Percentiles rank a stretch among this genome's conserved stretches.
These are phyloP conservation scores for Poeciliopsis turneri DNA, from an alignment of 2,797 vertebrate species.

Conservation along the genomic window DNA sequence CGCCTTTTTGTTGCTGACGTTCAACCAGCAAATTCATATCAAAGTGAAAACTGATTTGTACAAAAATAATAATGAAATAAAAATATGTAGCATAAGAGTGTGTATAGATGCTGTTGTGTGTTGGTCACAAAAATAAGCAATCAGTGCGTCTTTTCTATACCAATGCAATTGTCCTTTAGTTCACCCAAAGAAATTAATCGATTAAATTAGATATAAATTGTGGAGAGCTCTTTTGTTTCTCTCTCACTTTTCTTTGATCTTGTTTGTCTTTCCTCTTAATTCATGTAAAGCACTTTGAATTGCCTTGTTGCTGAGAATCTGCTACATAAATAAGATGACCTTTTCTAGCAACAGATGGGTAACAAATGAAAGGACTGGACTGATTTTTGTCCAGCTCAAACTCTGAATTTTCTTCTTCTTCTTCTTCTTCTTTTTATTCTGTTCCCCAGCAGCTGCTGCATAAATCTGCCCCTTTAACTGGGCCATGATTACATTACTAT, in stretches of 20 bases:
- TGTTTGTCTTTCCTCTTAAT: too few relatives aligned
- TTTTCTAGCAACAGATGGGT: not conserved
- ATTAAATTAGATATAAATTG: too few relatives aligned
- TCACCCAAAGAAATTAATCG: too few relatives aligned
- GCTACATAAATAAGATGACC: too few relatives aligned
- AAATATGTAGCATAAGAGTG: not conserved
- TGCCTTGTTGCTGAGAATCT: too few relatives aligned
- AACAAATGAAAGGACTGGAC: not conserved
- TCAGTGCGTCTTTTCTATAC: not conserved
- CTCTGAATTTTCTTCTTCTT: not conserved
- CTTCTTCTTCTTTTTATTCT: fast-evolving
- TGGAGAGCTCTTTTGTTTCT: too few relatives aligned
- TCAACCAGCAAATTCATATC: not conserved
- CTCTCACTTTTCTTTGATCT: too few relatives aligned
- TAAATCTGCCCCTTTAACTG: not conserved
- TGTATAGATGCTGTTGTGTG: not conserved
- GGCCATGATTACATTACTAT: not conserved
- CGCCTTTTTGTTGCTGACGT: not conserved
- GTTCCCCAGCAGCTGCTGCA: not conserved
- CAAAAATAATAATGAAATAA: not conserved
- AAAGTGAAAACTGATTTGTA: not conserved
- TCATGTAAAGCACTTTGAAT: too few relatives aligned
- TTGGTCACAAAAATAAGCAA: not conserved
- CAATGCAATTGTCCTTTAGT: too few relatives aligned
- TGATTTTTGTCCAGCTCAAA: not conserved